phyloP scores from a whole-genome alignment of 2,797 vertebrate species.

The Eurystomus glaucurus region DNA sequence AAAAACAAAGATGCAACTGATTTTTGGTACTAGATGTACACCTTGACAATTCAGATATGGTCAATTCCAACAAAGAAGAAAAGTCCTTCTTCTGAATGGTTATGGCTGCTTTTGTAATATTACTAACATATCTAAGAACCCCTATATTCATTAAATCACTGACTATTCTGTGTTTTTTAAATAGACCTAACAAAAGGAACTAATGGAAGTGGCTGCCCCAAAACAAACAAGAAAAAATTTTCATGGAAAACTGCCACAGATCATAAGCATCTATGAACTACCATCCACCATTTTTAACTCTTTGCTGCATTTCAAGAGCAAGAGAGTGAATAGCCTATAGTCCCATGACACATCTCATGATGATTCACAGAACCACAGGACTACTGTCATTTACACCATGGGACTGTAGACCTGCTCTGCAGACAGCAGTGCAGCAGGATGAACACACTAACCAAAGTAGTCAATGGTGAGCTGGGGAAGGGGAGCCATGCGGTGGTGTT shows the following conservation, averaged over 20 bases:
- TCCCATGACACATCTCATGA: background rate
- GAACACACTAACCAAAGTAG: accelerated
- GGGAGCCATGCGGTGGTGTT: accelerated
- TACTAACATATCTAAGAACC: background rate
- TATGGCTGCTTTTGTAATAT: background rate
- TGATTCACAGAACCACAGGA: background rate
- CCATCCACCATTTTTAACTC: background rate
- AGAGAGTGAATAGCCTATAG: background rate
- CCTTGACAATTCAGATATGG: background rate
- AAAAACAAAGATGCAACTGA: background rate
- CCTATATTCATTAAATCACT: background rate
- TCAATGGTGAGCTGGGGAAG: background rate
- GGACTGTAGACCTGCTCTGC: background rate
- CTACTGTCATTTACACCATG: accelerated
- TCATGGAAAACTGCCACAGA: background rate
- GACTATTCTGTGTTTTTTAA: background rate
- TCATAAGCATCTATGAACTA: background rate
- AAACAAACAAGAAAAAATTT: background rate
- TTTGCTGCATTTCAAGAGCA: background rate
- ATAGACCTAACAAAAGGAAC: background rate
- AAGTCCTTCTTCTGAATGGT: background rate
- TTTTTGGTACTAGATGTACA: background rate
- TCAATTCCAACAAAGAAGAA: background rate
- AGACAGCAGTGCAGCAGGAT: background rate
- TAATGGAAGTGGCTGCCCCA: background rate